Base-by-base conservation (phyloP, 2,113 vertebrate species). In the Larimichthys crocea region DNA sequence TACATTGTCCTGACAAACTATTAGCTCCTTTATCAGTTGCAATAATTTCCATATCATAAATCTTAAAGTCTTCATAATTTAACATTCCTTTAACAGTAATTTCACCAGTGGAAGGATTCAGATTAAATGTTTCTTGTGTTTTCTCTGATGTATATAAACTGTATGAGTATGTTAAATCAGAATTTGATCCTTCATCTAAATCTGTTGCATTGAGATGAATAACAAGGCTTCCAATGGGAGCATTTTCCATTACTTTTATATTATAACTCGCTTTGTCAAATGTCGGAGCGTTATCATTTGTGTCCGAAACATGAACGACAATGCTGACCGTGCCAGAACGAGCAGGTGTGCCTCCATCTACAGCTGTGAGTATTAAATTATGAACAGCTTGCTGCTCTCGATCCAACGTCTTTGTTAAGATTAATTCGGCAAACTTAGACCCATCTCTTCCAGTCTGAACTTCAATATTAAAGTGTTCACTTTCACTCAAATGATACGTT, bases 231-330 rank as follows among this genome's bases (percentile, higher is more conserved):
- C 93, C 93, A 20, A 91, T 85, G 0, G 91, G 89, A 2, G 90
- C 83, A 64, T 94, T 93, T 66, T 94, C 94, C 82, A 91, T 88
- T 61, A 94, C 64, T 26, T 90, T 49, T 2, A 94, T 65, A 0
- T 17, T 26, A 22, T 92, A 93, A 20, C 26, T 88, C 40, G 78
- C 83, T 63, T 71, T 62, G 1, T 71, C 19, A 63, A 79, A 79
- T 17, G 35, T 3, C 17, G 76, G 76, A 3, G 93, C 91, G 0
- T 97, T 96, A 91, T 97, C 96, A 0, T 97, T 96, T 1, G 42
- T 82, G 52, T 94, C 92, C 26, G 89, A 64, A 0, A 92, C 88
- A 3, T 26, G 76, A 24, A 93, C 89, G 63, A 84, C 80, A 6
- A 92, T 83, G 10, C 73, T 86, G 5, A 76, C 79, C 0, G 89